Evolutionary conservation across 1,140 invertebrate species (phyloP).

Genomic region (Chymomyza costata): DNA sequence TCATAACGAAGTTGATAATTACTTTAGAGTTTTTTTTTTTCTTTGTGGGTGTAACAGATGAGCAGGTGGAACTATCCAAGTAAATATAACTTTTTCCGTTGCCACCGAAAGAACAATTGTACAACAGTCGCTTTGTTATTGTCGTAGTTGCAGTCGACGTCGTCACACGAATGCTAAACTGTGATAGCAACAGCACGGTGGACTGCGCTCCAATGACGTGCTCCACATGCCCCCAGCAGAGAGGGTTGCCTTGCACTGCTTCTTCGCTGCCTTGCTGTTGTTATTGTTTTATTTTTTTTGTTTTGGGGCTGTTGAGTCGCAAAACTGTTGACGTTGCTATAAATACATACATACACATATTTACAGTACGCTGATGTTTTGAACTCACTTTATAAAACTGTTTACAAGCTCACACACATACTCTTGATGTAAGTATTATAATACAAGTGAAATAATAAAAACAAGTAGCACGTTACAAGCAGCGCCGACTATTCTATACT

Average conservation of each 20-base stretch:
- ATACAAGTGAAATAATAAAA: no score
- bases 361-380: no score
- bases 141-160: conserved; percentile 9
- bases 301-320: no score
- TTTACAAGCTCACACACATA: no score
- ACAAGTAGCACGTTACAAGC: no score
- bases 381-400: no score
- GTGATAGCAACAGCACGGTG: conserved; percentile 47
- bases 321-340: conserved; percentile 65
- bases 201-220: conserved; percentile 48
- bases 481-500: no score
- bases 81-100: conserved; percentile 50
- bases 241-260: conserved; percentile 31
- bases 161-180: conserved; percentile 46
- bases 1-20: conserved; percentile 62
- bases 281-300: conserved; percentile 51
- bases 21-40: conserved; percentile 56
- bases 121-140: conserved; percentile 21
- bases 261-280: conserved; percentile 14
- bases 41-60: conserved; percentile 3
- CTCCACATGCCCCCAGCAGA: conserved; percentile 56
- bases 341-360: conserved; percentile 2
- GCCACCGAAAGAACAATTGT: conserved; percentile 55
- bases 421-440: no score
- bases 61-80: conserved; percentile 20